A percentile compares a stretch with the other conserved stretches of the same genome.
These are phyloP conservation scores for Buceros bicornis DNA, from an alignment of 2,797 vertebrate species.

Conservation along the genomic window DNA sequence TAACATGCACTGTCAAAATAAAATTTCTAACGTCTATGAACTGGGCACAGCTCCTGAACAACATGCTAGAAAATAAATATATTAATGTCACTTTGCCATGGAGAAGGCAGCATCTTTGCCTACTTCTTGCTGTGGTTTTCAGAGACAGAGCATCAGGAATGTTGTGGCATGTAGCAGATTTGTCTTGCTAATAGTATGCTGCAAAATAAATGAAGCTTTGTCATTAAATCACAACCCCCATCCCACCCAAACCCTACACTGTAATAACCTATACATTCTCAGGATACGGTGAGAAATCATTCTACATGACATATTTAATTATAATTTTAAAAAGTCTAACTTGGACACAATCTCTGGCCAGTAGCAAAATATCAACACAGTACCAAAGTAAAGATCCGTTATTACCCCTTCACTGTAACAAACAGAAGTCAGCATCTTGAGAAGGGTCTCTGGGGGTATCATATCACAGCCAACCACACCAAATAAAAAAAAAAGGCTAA, in stretches of 20 bases:
- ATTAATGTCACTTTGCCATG: conserved; percentile 18
- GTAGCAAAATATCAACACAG: conserved; percentile 78
- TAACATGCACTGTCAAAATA: conserved; percentile 1
- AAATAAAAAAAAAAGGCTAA: conserved; percentile 60
- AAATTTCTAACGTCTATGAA: conserved; percentile 42
- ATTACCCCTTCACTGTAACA: conserved; percentile 65
- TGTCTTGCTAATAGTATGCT: conserved; percentile 65
- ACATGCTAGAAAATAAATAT: conserved; percentile 62
- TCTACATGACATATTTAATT: conserved; percentile 77
- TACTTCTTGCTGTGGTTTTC: conserved; percentile 31
- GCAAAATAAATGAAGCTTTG: conserved; percentile 72
- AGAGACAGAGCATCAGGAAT: conserved; percentile 46
- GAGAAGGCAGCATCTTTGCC: conserved; percentile 56
- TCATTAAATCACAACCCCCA: conserved; percentile 42
- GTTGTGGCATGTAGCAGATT: conserved; percentile 67
- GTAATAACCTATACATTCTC: conserved; percentile 75
- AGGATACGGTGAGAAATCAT: conserved; percentile 69
- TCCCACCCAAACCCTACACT: background rate
- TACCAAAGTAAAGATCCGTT: conserved; percentile 71
- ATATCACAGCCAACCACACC: conserved; percentile 3
- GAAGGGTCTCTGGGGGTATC: conserved; percentile 56
- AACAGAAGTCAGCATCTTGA: conserved; percentile 58
- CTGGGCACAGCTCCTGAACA: conserved; percentile 31
- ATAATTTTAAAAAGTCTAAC: conserved; percentile 79
- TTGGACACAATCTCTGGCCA: conserved; percentile 74